Evolutionary conservation across 2,113 vertebrate species (phyloP).

Genomic region (Taxidea taxus): DNA sequence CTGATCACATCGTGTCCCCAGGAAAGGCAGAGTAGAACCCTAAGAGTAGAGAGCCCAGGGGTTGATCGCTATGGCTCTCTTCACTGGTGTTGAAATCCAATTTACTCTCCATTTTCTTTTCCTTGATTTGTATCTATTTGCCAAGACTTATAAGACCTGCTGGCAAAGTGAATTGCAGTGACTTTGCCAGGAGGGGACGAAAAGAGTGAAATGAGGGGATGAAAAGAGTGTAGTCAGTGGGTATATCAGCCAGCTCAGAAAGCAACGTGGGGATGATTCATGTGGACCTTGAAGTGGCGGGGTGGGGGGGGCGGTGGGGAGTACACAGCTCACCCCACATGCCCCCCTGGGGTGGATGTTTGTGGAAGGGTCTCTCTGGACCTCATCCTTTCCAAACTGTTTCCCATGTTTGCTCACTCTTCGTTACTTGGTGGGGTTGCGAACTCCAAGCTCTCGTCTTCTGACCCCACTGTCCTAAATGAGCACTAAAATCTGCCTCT

Average conservation of each 20-base stretch:
- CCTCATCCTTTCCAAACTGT: not conserved
- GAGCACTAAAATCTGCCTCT: not conserved
- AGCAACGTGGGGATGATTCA: not conserved
- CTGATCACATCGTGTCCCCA: not conserved
- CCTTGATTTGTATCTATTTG: not conserved
- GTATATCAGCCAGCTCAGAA: not conserved
- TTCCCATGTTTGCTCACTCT: not conserved
- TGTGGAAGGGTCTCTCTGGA: not conserved
- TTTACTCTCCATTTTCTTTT: not conserved
- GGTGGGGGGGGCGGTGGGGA: too few species aligned
- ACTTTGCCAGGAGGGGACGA: too few species aligned
- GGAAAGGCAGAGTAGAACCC: not conserved
- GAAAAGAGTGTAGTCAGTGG: not conserved
- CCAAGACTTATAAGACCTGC: not conserved
- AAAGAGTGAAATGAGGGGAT: not conserved
- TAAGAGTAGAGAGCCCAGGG: not conserved
- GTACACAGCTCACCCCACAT: rapidly evolving
- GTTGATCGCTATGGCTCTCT: not conserved
- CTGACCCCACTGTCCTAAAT: not conserved
- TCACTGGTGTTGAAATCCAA: not conserved
- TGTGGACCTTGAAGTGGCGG: not conserved
- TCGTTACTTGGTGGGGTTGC: not conserved
- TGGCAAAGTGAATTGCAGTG: not conserved
- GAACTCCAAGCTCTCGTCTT: not conserved
- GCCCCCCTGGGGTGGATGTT: rapidly evolving